Conservation (phyloP, 1,140 invertebrate species). For the Heliothis virescens region DNA sequence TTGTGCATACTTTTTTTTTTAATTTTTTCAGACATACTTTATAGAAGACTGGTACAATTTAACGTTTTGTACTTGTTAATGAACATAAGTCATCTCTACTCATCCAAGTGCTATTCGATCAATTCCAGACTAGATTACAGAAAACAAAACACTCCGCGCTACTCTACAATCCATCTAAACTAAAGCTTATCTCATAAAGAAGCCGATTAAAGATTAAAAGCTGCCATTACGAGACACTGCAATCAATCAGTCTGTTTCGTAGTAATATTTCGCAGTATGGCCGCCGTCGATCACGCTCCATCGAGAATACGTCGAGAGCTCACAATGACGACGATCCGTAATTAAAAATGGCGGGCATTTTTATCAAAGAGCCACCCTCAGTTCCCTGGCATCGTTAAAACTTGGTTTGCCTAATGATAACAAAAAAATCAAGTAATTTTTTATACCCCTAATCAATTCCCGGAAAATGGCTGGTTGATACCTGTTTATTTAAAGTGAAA, state of each 20-base stretch:
- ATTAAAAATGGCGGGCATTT: conserved; percentile 77
- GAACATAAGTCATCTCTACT: no score
- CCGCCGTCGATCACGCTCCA: conserved; percentile 40
- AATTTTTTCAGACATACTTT: no score
- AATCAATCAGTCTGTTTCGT: conserved; percentile 48
- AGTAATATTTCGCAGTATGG: conserved; percentile 46
- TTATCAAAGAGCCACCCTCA: conserved; percentile 54
- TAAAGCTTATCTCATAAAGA: not conserved
- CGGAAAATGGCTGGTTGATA: not conserved
- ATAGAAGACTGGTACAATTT: no score
- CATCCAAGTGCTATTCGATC: no score
- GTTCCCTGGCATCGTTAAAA: conserved; percentile 47
- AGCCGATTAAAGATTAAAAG: conserved; percentile 33
- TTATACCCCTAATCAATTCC: not conserved
- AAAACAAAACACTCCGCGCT: not conserved
- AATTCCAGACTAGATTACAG: not conserved
- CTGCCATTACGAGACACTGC: conserved; percentile 11
- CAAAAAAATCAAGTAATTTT: conserved; percentile 26
- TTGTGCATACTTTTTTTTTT: no score
- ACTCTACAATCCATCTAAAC: not conserved
- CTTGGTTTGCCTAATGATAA: conserved; percentile 26
- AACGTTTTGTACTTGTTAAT: no score
- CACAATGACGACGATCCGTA: conserved; percentile 59
- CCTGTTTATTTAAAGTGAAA: no score
- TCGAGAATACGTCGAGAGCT: conserved; percentile 49